Percentiles rank a stretch among this genome's conserved stretches.
Conservation (phyloP, 2,797 vertebrate genomes). For the Rousettus madagascariensis region DNA sequence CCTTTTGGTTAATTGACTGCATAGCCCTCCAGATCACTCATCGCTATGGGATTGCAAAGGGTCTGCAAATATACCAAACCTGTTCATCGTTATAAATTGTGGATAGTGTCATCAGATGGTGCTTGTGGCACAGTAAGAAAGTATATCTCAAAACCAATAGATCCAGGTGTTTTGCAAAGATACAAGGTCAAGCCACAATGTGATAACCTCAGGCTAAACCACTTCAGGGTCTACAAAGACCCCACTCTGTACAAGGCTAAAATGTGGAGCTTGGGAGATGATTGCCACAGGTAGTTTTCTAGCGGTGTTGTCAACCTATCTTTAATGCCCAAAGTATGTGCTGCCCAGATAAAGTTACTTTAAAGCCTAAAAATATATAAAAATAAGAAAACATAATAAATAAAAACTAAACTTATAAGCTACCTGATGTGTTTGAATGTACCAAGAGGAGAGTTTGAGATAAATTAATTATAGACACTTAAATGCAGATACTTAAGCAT, state of each 20-base stretch:
- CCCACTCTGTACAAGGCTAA: conserved; percentile 88
- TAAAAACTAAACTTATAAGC: not conserved
- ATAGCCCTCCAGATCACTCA: not conserved
- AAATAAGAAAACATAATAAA: too few species aligned
- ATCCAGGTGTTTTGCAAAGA: not conserved
- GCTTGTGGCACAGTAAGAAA: not conserved
- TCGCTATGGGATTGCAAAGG: not conserved
- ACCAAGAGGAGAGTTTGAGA: not conserved
- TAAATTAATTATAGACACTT: conserved; percentile 9
- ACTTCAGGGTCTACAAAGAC: conserved; percentile 83
- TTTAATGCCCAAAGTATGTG: not conserved
- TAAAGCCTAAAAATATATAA: not conserved
- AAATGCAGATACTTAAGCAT: not conserved
- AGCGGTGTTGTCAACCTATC: fast-evolving
- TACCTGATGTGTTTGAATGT: not conserved
- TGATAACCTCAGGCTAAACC: conserved; percentile 86
- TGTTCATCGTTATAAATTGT: not conserved
- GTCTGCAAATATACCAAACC: not conserved
- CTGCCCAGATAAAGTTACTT: not conserved
- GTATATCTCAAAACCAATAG: not conserved
- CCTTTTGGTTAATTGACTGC: not conserved
- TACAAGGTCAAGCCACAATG: conserved; percentile 83
- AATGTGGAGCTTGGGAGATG: conserved; percentile 78
- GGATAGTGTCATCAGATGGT: not conserved
- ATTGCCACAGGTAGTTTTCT: conserved; percentile 41